Percentiles rank a stretch among this genome's conserved stretches.
These are phyloP conservation scores for Dicranocentrus wangi DNA, from an alignment of 2,888 invertebrate species.

Conservation along the genomic window DNA sequence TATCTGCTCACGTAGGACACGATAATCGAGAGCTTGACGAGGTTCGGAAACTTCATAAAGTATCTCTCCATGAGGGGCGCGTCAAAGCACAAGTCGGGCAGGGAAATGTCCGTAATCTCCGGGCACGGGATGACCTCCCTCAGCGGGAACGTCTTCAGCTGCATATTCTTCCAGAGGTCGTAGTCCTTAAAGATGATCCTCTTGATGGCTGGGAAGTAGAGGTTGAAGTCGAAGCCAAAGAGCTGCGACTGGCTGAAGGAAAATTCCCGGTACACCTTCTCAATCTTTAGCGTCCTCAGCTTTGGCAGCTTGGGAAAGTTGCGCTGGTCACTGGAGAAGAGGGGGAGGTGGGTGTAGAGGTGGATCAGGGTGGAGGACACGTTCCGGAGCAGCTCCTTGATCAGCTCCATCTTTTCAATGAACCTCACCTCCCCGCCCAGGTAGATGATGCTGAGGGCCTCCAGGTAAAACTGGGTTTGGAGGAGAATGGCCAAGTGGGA, in stretches of 20 bases:
- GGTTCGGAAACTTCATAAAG: slow-evolving; percentile 49
- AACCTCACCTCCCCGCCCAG: slow-evolving; percentile 48
- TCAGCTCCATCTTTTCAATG: slow-evolving; percentile 46
- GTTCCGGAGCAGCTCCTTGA: slow-evolving; percentile 27
- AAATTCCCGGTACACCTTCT: slow-evolving; percentile 54
- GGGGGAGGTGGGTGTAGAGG: slow-evolving; percentile 47
- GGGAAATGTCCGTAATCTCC: slow-evolving; percentile 9
- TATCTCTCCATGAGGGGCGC: slow-evolving; percentile 52
- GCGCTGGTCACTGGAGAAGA: slow-evolving; percentile 38
- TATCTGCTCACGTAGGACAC: slow-evolving; percentile 52
- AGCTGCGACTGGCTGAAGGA: slow-evolving; percentile 33
- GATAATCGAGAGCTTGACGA: slow-evolving; percentile 39
- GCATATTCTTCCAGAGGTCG: slow-evolving; percentile 57
- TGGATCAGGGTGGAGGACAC: slow-evolving; percentile 10
- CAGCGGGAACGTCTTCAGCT: slow-evolving; percentile 45
- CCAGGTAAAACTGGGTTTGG: slow-evolving; percentile 19
- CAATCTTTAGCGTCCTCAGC: slow-evolving; percentile 32
- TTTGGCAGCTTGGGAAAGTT: slow-evolving; percentile 28
- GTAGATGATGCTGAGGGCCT: slow-evolving; percentile 44
- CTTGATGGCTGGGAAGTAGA: slow-evolving; percentile 40
- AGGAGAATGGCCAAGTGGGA: slow-evolving; percentile 30
- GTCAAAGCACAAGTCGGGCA: slow-evolving; percentile 59
- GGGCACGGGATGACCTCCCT: slow-evolving; percentile 21
- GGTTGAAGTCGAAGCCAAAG: slow-evolving; percentile 44
- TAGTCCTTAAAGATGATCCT: slow-evolving; percentile 55